These are phyloP conservation scores for Motacilla tschutschensis DNA, from an alignment of 2,113 vertebrate species.

Conservation along the genomic window DNA sequence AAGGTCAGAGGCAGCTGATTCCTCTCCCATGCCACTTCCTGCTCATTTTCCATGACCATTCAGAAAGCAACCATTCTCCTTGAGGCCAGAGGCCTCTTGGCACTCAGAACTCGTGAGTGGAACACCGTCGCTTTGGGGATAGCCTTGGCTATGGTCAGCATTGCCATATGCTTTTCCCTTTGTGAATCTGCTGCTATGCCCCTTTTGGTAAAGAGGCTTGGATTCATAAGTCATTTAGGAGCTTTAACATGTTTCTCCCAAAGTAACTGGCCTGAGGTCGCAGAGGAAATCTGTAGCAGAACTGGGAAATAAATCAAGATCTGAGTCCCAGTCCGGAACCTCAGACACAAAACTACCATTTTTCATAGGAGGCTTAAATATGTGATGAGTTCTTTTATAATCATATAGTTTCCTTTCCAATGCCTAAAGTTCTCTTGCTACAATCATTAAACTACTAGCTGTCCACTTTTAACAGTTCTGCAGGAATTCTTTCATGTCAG, in stretches of 20 bases:
- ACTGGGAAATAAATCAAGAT: constrained; percentile 60
- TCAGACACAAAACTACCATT: constrained; percentile 36
- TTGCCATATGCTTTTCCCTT: not conserved
- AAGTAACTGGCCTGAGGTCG: constrained; percentile 23
- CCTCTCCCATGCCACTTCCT: not conserved
- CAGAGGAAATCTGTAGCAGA: constrained; percentile 53
- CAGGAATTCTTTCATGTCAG: constrained; percentile 58
- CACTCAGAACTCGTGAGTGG: not conserved
- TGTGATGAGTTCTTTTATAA: constrained; percentile 55
- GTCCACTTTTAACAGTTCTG: constrained; percentile 44
- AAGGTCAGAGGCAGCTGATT: not conserved
- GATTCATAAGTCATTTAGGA: constrained; percentile 14
- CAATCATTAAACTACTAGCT: constrained; percentile 39
- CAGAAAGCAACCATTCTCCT: not conserved
- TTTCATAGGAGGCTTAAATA: constrained; percentile 31
- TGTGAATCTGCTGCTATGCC: not conserved
- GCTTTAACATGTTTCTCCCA: constrained; percentile 28
- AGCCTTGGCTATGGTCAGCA: not conserved
- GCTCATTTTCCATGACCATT: not conserved
- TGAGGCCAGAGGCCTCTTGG: accelerated
- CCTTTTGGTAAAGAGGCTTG: not conserved
- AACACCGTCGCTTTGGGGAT: not conserved
- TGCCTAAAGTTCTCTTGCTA: constrained; percentile 12
- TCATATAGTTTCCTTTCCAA: constrained; percentile 40
- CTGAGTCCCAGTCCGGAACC: constrained; percentile 36